Conservation (phyloP, 2,797 vertebrate genomes). For the Lithobates sylvaticus region DNA sequence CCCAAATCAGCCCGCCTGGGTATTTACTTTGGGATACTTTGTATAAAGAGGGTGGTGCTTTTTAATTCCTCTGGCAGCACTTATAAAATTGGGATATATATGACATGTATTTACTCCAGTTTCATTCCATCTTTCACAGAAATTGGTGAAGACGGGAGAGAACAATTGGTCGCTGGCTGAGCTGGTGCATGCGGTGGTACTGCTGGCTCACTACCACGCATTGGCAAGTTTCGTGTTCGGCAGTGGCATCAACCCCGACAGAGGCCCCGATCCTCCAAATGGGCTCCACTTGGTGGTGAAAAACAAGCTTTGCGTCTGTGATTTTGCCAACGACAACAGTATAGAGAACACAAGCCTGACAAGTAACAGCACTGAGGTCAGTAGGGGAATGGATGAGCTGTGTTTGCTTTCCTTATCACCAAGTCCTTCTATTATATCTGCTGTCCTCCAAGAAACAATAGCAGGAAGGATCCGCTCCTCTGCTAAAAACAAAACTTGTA, state of each 20-base stretch:
- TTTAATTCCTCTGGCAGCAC: too few species aligned
- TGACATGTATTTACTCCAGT: neutral
- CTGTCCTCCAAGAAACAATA: neutral
- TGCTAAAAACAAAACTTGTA: neutral
- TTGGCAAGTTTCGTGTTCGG: constrained; percentile 86
- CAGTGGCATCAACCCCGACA: constrained; percentile 85
- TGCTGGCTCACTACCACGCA: constrained; percentile 84
- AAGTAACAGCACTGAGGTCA: constrained; percentile 79
- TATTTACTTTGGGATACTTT: too few species aligned
- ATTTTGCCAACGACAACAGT: constrained; percentile 82
- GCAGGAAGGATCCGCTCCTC: neutral
- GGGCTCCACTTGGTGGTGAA: constrained; percentile 77
- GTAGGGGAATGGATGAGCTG: constrained; percentile 56
- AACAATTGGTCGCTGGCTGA: constrained; percentile 88
- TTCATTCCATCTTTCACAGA: constrained; percentile 68
- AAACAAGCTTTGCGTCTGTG: constrained; percentile 82
- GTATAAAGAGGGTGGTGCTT: too few species aligned
- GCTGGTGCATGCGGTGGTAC: constrained; percentile 85
- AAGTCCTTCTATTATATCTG: neutral
- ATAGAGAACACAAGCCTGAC: constrained; percentile 79
- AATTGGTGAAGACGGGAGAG: constrained; percentile 86
- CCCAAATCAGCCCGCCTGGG: too few species aligned
- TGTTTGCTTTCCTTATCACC: neutral
- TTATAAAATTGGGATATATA: neutral
- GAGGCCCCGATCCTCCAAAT: constrained; percentile 75